phyloP scores from a whole-genome alignment of 2,888 invertebrate genomes.

The Anthophora plumipes region DNA sequence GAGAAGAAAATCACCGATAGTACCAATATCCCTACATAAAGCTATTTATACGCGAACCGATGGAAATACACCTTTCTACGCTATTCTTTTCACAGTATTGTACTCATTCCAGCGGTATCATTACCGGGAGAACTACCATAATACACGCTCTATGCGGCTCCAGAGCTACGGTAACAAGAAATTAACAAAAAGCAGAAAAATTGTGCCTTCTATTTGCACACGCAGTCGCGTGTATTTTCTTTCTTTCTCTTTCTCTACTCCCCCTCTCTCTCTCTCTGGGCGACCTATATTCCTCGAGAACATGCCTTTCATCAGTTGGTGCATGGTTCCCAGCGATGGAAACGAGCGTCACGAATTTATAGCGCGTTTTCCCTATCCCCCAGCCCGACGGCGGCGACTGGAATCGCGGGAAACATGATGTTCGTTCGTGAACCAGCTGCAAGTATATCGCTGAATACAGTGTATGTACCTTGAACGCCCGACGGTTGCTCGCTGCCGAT shows the following conservation, averaged over 20 bases:
- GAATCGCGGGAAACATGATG: constrained; percentile 48
- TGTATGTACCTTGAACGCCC: constrained; percentile 29
- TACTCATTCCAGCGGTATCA: background rate
- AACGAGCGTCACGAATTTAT: constrained; percentile 53
- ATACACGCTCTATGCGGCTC: background rate
- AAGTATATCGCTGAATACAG: constrained; percentile 52
- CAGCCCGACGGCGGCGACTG: constrained; percentile 11
- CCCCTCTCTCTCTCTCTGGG: background rate
- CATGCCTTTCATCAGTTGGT: constrained; percentile 51
- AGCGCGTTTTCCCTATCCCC: constrained; percentile 44
- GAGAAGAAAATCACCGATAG: too few relatives aligned
- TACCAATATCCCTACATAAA: too few relatives aligned
- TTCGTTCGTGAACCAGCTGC: constrained; percentile 62
- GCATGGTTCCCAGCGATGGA: constrained; percentile 39
- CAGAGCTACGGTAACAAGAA: constrained; percentile 42
- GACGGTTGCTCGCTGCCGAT: constrained; percentile 6
- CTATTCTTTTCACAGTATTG: background rate
- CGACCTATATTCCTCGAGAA: constrained; percentile 56
- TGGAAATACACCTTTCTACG: background rate
- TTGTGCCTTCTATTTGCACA: constrained; percentile 21
- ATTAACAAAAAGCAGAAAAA: constrained; percentile 38
- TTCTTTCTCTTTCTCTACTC: background rate
- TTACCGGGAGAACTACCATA: constrained; percentile 6
- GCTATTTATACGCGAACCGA: background rate
- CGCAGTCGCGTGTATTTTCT: constrained; percentile 5